Conservation (phyloP, 2,888 invertebrate species). For the Arge pagana region DNA sequence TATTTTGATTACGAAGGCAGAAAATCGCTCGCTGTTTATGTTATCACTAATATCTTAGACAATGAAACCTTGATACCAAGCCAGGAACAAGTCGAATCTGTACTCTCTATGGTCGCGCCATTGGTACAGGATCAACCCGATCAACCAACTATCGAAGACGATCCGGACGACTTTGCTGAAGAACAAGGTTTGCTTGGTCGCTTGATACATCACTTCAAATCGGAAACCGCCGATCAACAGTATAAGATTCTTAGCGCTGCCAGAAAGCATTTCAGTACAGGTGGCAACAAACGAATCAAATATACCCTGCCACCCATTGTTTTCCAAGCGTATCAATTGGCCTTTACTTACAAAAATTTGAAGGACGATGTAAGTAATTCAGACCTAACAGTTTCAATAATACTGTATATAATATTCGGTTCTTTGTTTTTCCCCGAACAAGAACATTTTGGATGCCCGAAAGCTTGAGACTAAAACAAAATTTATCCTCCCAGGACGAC, state of each 20-base stretch:
- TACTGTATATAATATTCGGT: slow-evolving; percentile 9
- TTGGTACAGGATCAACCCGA: slow-evolving; percentile 85
- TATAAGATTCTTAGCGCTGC: slow-evolving; percentile 89
- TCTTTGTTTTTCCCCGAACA: too few relatives aligned
- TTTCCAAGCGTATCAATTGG: slow-evolving; percentile 90
- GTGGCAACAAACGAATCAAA: slow-evolving; percentile 85
- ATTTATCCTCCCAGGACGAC: slow-evolving; percentile 71
- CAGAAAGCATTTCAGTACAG: slow-evolving; percentile 86
- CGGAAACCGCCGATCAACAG: slow-evolving; percentile 82
- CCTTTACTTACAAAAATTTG: slow-evolving; percentile 79
- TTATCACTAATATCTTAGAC: slow-evolving; percentile 88
- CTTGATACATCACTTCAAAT: slow-evolving; percentile 81
- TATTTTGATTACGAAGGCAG: slow-evolving; percentile 89
- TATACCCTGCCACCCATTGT: slow-evolving; percentile 93
- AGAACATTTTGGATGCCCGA: slow-evolving; percentile 1
- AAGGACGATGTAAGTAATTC: slow-evolving; percentile 67
- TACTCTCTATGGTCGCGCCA: slow-evolving; percentile 81
- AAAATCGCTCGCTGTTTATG: slow-evolving; percentile 83
- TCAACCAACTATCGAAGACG: slow-evolving; percentile 69
- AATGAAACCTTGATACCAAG: slow-evolving; percentile 85
- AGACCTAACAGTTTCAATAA: neutral
- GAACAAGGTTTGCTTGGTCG: slow-evolving; percentile 92
- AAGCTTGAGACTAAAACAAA: too few relatives aligned
- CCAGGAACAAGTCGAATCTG: slow-evolving; percentile 83
- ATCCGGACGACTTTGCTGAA: slow-evolving; percentile 94